Base-by-base conservation (phyloP, 2,888 invertebrate species). In the Eristalis intricaria region DNA sequence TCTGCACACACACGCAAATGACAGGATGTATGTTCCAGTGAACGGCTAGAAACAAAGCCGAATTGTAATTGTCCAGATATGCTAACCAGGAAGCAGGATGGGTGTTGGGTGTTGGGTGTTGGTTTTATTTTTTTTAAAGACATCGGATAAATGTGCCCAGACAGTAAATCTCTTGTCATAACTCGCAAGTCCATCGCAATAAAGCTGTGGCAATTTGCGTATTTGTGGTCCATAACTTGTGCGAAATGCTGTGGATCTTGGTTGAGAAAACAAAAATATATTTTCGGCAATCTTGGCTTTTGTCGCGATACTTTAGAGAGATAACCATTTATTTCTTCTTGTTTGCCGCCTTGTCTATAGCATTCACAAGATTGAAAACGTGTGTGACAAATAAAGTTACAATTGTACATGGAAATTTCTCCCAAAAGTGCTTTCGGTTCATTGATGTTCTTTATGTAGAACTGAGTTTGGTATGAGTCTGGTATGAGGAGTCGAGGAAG, bases 161-260 rank as follows among this genome's bases (percentile, higher is more conserved):
- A 71, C 43, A 40, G 58, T 19, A 68, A 60, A 84, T 60, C 23
- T 78, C 40, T 43, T 13, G 74, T 74, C 64, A 74, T 69, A 79
- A 74, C 58, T 79, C 60, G 29, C 74, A 84, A 79, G 64, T 78
- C 65, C 75, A 61, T 8, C 56, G 35, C 75, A 75, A 75, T 84
- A 80, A 84, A 84, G 75, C 61, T 71, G 64, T 60, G 63, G 66
- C 61, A 84, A 84, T 80, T 84, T 84, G 79, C 79, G 75, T 84
- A 79, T 68, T 29, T 73, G 26, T 75, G 75, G 75, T 70, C 43
- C 56, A 73, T 66, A 40, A 73, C 65, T 73, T 66, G 50, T 50
- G 2, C 50, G 50, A 65, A 79, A 79, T 73, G 61, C 65, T 73
- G 66, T 66, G 66, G 66, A 68, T 69, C 68, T 63, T 35, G 35